Base-by-base conservation (phyloP, 1,140 invertebrate species). In the Helicoverpa zea region DNA sequence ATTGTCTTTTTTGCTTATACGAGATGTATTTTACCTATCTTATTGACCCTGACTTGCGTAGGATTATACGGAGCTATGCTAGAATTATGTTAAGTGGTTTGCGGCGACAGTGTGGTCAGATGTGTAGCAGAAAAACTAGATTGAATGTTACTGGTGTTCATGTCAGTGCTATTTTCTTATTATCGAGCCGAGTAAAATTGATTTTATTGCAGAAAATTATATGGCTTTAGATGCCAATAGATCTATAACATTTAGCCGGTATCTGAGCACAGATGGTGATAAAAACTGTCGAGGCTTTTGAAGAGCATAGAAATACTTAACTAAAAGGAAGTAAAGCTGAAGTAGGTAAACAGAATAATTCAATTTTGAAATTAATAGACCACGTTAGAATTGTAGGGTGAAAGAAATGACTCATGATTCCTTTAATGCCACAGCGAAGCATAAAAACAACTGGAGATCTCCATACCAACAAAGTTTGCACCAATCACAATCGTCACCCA, bases 1-100 rank as follows among this genome's bases (percentile, higher is more conserved):
- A 94, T 92, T 91, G 92, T 92, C 86, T 92, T 92, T 88, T 93
- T 92, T 89, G 85, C 85, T 88, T 86, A 74, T 83, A 85, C 74
- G 77, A 64, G 70, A 85, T 84, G 82, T 88, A 85, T 89, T 89
- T 91, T 88, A 73, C 80, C 75, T 89, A 83, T 87, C 82, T 80
- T 86, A 84, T 85, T 86, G 84, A 88, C 84, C 88, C 86, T 87
- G 87, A 83, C 77, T 80, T 87, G 85, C 78, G 84, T 81, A 80
- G 83, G 83, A 56, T 30, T 54, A 66, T 16, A 66, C 35, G 35
- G 5, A 43, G 35, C 35, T 43, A 43, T 43, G 30, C 75, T 79
- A 79, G 63, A 70, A 79, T 79, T 56, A 77, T 64, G 29, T 64
- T 66, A 77, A 35, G 59, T 66, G 49, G 58, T 59, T 63, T 61